Evolutionary conservation across 1,140 invertebrate genomes (phyloP).

Genomic region (Sminthurides bifidus): DNA sequence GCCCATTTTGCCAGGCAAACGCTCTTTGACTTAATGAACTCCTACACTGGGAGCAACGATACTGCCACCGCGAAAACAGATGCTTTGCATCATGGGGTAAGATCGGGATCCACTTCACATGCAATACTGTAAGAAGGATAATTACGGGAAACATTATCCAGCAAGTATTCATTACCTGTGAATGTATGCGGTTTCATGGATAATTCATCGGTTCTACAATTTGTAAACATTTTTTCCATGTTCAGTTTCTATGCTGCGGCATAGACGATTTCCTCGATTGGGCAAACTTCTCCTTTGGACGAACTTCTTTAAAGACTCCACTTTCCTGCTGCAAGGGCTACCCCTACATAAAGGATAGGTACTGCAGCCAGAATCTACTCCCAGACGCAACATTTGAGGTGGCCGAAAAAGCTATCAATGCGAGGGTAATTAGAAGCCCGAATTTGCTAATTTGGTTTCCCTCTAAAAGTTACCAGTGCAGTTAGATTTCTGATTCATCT

Average conservation of each 20-base stretch:
- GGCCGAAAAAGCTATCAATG: conserved; percentile 6
- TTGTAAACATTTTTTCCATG: neutral
- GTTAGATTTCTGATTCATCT: too few relatives aligned
- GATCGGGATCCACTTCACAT: conserved; percentile 1
- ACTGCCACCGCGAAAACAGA: too few relatives aligned
- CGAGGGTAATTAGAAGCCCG: neutral
- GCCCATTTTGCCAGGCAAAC: neutral
- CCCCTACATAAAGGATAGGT: neutral
- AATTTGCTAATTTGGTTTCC: too few relatives aligned
- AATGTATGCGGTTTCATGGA: neutral
- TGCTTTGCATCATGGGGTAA: too few relatives aligned
- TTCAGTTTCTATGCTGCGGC: conserved; percentile 12
- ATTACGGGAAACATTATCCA: neutral
- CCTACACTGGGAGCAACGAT: neutral
- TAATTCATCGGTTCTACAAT: neutral
- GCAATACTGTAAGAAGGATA: neutral
- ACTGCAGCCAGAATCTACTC: conserved; percentile 11
- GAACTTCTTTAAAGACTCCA: conserved; percentile 9
- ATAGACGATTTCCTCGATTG: conserved; percentile 12
- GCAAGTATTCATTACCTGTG: neutral
- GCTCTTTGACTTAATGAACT: neutral
- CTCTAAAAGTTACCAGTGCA: too few relatives aligned
- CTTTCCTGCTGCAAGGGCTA: conserved; percentile 5
- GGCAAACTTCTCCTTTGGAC: conserved; percentile 2
- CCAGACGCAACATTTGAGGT: neutral